Evolutionary conservation across 2,797 vertebrate genomes (phyloP), one percentile per base, ranked within the genome.

Genomic region (Lepidocolaptes lacrymiger): DNA sequence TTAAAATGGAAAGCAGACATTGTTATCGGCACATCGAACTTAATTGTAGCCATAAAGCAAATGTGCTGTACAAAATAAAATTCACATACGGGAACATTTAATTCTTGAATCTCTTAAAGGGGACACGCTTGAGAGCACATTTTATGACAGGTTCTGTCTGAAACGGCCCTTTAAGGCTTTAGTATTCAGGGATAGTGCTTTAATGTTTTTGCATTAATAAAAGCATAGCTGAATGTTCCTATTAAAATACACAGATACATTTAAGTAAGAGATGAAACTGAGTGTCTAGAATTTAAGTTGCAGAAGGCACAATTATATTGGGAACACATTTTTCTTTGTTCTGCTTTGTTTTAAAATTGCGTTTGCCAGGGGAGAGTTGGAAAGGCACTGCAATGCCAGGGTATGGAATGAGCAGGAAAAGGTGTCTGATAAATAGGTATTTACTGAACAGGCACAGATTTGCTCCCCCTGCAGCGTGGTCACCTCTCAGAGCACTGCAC

Each of bases 1-100:
- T 98, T 98, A 98, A 98, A 98, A 98, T 98, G 98, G 98, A 98
- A 98, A 98, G 98, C 98, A 98, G 98, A 98, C 98, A 98, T 98
- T 98, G 98, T 98, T 98, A 98, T 98, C 98, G 98, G 97, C 98
- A 98, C 98, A 98, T 98, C 98, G 97, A 98, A 98, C 98, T 98
- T 98, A 98, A 98, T 98, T 98, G 98, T 98, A 98, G 98, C 97
- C 98, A 98, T 98, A 98, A 98, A 98, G 98, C 98, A 98, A 98
- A 98, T 98, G 98, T 98, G 98, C 97, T 98, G 98, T 98, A 98
- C 98, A 97, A 98, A 98, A 98, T 98, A 98, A 98, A 98, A 98
- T 98, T 98, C 98, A 98, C 98, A 98, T 98, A 98, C 98, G 98
- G 98, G 98, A 98, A 98, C 98, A 98, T 98, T 98, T 98, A 98